Evolutionary conservation across 2,888 invertebrate species (phyloP), one percentile per base, ranked within the genome.

Genomic region (Eupithecia subfuscata): DNA sequence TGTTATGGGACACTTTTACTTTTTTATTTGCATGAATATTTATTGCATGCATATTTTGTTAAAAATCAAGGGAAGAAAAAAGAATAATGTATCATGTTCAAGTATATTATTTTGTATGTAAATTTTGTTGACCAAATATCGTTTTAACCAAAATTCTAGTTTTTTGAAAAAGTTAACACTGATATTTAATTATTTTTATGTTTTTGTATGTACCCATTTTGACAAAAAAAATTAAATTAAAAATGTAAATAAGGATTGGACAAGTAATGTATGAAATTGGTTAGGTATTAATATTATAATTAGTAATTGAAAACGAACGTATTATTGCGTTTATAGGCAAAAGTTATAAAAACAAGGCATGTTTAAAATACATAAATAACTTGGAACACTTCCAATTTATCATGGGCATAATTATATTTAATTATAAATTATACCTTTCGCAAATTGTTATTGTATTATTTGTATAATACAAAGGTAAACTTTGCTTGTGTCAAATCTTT

Each of bases 291-390:
- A 75, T 69, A 87, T 68, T 90, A 88, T 88, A 76, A 87, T 89
- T 88, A 84, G 86, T 89, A 75, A 73, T 88, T 88, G 89, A 90
- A 89, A 88, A 68, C 68, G 77, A 70, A 85, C 84, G 88, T 89
- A 87, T 83, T 88, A 87, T 87, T 89, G 87, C 85, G 78, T 78
- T 75, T 52, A 88, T 84, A 86, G 86, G 85, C 90, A 90, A 90
- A 86, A 91, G 84, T 86, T 89, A 67, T 65, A 85, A 87, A 85
- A 22, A 83, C 80, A 86, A 84, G 88, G 87, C 69, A 85, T 94
- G 90, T 91, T 91, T 90, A 82, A 84, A 90, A 91, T 93, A 94
- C 93, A 92, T 84, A 86, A 85, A 88, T 86, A 88, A 85, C 84
- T 79, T 76, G 30, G 73, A 80, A 74, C 45, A 22, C 68, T 68